These are phyloP conservation scores for Drosophila affinis DNA, from an alignment of 2,888 invertebrate species.

Conservation along the genomic window DNA sequence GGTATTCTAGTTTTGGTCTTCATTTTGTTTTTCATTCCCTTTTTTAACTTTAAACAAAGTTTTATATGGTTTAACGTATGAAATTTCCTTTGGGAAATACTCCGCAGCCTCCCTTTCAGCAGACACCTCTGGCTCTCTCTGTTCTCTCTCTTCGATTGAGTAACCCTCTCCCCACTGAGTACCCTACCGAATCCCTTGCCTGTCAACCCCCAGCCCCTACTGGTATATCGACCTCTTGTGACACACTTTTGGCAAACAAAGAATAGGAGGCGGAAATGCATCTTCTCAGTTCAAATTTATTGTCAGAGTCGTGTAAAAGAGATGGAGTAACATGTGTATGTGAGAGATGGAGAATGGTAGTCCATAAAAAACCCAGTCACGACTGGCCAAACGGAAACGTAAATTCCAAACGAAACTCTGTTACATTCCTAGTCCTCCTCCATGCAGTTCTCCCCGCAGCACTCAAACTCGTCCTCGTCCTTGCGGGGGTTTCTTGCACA, in stretches of 20 bases:
- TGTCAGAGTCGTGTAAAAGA: not conserved
- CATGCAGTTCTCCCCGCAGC: not conserved
- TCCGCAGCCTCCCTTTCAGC: not conserved
- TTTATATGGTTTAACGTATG: not conserved
- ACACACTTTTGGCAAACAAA: not conserved
- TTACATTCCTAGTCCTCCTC: not conserved
- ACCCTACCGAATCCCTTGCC: not conserved
- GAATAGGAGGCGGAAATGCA: not conserved
- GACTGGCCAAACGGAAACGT: constrained; percentile 14
- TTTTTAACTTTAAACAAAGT: not conserved
- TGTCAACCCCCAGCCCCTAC: not conserved
- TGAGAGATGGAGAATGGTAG: constrained; percentile 11
- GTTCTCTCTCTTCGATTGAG: not conserved
- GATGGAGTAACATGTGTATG: not conserved
- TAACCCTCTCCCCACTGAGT: not conserved
- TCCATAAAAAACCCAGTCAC: constrained; percentile 41
- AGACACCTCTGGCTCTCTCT: too few species aligned
- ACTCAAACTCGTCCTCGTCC: constrained; percentile 3
- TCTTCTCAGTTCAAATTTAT: not conserved
- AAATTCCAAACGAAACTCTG: constrained; percentile 26
- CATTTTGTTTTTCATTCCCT: too few species aligned
- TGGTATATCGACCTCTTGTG: not conserved
- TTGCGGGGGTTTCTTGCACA: not conserved
- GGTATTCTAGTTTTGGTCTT: too few species aligned
- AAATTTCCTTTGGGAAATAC: not conserved